phyloP scores from a whole-genome alignment of 2,113 vertebrate species.

The Neopipo cinnamomea region DNA sequence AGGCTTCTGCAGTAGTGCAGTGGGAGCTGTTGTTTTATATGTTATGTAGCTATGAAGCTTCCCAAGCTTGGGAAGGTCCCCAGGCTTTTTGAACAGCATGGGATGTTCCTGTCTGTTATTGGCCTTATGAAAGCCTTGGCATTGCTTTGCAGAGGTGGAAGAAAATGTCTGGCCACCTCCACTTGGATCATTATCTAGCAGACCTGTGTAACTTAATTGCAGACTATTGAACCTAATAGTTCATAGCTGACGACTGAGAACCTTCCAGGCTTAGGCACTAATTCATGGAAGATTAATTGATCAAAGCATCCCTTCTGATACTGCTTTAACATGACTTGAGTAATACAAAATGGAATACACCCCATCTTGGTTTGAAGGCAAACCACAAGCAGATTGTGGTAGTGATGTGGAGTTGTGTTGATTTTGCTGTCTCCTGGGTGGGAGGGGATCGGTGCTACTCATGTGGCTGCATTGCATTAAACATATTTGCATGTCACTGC shows the following conservation, averaged over 20 bases:
- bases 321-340: constrained; percentile 15
- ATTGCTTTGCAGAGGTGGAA: background rate
- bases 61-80: background rate
- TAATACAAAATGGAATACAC: background rate
- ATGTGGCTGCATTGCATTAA: background rate
- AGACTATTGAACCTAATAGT: background rate
- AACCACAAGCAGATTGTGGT: constrained; percentile 37
- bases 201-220: constrained; percentile 6
- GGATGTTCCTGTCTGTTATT: background rate
- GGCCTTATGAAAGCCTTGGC: background rate
- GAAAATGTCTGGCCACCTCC: background rate
- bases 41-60: background rate
- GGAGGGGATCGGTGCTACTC: background rate
- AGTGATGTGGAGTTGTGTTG: constrained; percentile 29
- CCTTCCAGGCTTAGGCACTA: constrained; percentile 6
- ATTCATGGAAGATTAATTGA: constrained; percentile 43
- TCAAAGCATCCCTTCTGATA: constrained; percentile 41
- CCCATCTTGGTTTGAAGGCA: constrained; percentile 29
- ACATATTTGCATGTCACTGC: constrained; percentile 15
- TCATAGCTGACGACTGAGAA: constrained; percentile 8
- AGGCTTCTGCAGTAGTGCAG: background rate
- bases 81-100: background rate
- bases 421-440: constrained; percentile 32
- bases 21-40: background rate
- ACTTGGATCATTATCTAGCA: background rate